Percentiles rank a stretch among this genome's conserved stretches.
Conservation (phyloP, 2,113 vertebrate genomes). For the Erinaceus europaeus region DNA sequence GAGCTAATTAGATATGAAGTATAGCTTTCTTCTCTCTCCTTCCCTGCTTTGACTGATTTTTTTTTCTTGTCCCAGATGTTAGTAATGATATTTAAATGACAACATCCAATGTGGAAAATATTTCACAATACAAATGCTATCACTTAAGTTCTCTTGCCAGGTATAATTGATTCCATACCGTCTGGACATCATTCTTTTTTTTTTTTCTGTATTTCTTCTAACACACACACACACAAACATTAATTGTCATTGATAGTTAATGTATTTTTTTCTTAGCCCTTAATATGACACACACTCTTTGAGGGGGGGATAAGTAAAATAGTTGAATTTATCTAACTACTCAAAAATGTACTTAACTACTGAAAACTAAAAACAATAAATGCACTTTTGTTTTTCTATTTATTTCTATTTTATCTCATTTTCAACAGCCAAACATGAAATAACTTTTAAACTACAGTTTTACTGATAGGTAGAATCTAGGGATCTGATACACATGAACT, state of each 20-base stretch:
- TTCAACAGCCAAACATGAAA: background rate
- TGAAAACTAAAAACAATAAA: too few species aligned
- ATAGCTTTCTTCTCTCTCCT: background rate
- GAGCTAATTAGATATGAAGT: conserved; percentile 58
- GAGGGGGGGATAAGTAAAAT: background rate
- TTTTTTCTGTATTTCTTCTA: conserved; percentile 54
- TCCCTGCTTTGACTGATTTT: conserved; percentile 54
- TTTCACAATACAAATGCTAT: conserved; percentile 74
- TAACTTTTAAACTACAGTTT: conserved; percentile 17
- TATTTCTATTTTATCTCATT: background rate
- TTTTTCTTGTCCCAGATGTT: conserved; percentile 75
- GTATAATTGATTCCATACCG: conserved; percentile 77
- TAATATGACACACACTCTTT: conserved; percentile 40
- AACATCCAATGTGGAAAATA: conserved; percentile 77
- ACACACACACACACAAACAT: conserved; percentile 43
- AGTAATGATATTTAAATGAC: conserved; percentile 72
- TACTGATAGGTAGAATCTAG: too few species aligned
- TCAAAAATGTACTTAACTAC: conserved; percentile 15
- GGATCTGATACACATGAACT: too few species aligned
- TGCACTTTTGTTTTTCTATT: background rate
- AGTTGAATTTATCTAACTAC: background rate
- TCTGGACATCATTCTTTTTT: conserved; percentile 60
- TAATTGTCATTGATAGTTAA: background rate
- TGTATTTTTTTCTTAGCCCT: conserved; percentile 36
- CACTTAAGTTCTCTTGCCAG: conserved; percentile 73